Base-by-base conservation (phyloP, 2,113 vertebrate genomes). In the Stercorarius parasiticus region DNA sequence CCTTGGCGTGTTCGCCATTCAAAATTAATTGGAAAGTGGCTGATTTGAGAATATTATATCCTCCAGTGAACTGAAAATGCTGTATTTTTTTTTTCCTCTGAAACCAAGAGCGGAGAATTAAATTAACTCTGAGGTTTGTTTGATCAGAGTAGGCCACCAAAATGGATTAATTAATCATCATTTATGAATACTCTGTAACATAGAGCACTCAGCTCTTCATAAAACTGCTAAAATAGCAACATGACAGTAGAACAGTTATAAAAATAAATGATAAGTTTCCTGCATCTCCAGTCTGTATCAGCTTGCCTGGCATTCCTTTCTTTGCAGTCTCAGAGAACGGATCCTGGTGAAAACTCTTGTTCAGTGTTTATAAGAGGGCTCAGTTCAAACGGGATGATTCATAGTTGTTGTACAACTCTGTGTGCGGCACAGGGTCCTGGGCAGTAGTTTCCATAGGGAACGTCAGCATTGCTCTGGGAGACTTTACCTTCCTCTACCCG, bases 101-200 rank as follows among this genome's bases (percentile, higher is more conserved):
- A 93, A 97, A 94, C 49, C 52, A 78, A 88, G 81, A 95, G 55
- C 50, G 13, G 69, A 96, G 81, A 95, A 97, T 88, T 97, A 95
- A 93, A 97, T 97, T 95, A 97, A 96, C 91, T 91, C 62, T 45
- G 82, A 93, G 73, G 45, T 92, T 97, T 96, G 62, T 96, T 97
- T 96, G 88, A 76, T 95, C 72, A 65, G 71, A 97, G 77, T 87
- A 92, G 70, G 85, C 62, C 69, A 95, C 70, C 66, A 94, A 91
- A 96, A 96, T 82, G 45, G 82, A 55, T 95, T 96, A 97, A 97
- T 97, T 97, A 97, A 97, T 93, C 96, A 97, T 97, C 87, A 94
- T 88, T 96, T 96, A 66, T 49, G 83, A 94, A 71, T 45, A 93
- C 36, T 84, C 86, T 53, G n/a, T 85, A 89, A 91, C 55, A 76